phyloP scores from a whole-genome alignment of 2,113 vertebrate genomes.

The Fregetta grallaria region DNA sequence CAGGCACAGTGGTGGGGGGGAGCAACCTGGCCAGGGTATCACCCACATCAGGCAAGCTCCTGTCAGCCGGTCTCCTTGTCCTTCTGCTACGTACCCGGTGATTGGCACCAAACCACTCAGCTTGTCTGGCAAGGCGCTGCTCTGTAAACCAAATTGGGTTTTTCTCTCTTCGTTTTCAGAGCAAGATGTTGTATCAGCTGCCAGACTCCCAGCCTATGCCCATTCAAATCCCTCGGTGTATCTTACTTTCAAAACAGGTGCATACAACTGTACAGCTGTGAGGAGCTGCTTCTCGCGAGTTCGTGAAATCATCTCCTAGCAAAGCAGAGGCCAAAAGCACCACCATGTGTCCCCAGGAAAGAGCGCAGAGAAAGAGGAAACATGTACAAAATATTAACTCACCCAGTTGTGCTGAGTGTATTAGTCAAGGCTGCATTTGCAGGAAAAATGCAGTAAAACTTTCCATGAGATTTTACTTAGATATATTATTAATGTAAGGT shows the following conservation, averaged over 20 bases:
- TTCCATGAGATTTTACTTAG: not conserved
- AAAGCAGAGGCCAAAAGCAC: not conserved
- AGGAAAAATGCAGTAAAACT: not conserved
- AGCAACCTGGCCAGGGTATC: no score
- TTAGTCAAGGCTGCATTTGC: not conserved
- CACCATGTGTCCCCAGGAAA: no score
- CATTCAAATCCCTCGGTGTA: not conserved
- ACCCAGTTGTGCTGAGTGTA: not conserved
- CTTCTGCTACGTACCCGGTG: rapidly evolving
- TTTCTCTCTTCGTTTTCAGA: not conserved
- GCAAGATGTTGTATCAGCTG: not conserved
- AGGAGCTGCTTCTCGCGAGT: not conserved
- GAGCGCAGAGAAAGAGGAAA: not conserved
- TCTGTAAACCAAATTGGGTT: not conserved
- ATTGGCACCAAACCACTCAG: not conserved
- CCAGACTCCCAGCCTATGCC: not conserved
- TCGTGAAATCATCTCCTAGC: not conserved
- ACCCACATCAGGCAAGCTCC: not conserved
- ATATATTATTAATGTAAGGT: not conserved
- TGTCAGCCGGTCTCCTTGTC: not conserved
- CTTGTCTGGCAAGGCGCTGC: not conserved
- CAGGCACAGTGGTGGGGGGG: not conserved
- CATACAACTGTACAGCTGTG: not conserved
- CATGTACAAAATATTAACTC: not conserved
- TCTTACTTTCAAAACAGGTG: not conserved